A percentile compares a stretch with the other conserved stretches of the same genome.
These are phyloP conservation scores for Australoheros facetus DNA, from an alignment of 2,797 vertebrate species.

Conservation along the genomic window DNA sequence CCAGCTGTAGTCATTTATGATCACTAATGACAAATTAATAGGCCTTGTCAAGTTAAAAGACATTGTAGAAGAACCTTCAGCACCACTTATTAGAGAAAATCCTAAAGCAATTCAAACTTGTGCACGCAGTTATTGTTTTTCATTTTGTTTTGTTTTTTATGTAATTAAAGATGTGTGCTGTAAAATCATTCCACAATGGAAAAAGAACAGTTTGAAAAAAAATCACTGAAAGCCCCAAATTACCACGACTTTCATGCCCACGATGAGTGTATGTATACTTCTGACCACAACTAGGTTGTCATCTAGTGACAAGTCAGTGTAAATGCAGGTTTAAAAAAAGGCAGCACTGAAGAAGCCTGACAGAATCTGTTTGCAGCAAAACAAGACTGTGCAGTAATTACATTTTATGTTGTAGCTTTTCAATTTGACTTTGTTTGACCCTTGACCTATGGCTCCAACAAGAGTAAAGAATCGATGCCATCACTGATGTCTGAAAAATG, in stretches of 20 bases:
- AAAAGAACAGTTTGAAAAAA: not conserved
- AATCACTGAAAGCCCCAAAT: not conserved
- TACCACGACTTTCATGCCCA: not conserved
- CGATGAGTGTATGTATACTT: not conserved
- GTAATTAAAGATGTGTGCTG: not conserved
- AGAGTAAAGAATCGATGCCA: not conserved
- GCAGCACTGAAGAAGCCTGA: not conserved
- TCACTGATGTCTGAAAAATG: fast-evolving
- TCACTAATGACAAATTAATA: not conserved
- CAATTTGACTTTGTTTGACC: not conserved
- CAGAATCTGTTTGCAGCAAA: not conserved
- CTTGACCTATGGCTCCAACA: not conserved
- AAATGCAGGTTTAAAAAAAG: not conserved
- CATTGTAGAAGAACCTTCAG: not conserved
- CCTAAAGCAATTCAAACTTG: not conserved
- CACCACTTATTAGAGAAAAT: not conserved
- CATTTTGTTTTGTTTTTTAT: no score
- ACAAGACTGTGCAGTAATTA: no score
- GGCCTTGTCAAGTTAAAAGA: not conserved
- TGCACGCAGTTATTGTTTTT: no score
- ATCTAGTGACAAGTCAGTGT: not conserved
- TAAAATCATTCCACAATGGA: not conserved
- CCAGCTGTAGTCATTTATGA: not conserved
- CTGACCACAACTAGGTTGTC: not conserved
- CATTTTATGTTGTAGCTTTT: not conserved